Evolutionary conservation across 1,140 invertebrate genomes (phyloP).

Genomic region (Solen grandis): DNA sequence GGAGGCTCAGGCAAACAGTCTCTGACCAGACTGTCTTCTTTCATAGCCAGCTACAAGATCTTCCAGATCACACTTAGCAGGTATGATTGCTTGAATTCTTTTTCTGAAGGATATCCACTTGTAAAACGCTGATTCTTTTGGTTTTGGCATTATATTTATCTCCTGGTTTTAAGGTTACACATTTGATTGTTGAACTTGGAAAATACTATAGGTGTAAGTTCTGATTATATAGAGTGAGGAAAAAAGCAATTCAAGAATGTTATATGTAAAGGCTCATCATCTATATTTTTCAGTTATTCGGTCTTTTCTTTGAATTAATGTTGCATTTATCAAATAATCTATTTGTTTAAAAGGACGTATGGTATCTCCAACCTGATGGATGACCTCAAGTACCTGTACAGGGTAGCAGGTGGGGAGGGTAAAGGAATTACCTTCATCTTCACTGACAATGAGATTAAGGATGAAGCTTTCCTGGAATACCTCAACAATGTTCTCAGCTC

Average conservation of each 20-base stretch:
- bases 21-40: slow-evolving; percentile 77
- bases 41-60: slow-evolving; percentile 77
- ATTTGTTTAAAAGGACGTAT: slow-evolving; percentile 92
- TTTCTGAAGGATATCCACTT: no score
- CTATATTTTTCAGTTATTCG: no score
- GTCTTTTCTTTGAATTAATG: no score
- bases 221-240: no score
- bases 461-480: slow-evolving; percentile 98
- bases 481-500: slow-evolving; percentile 97
- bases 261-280: no score
- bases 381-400: slow-evolving; percentile 95
- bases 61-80: slow-evolving; percentile 91
- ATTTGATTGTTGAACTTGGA: no score
- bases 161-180: no score
- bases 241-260: no score
- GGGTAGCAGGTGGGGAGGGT: slow-evolving; percentile 93
- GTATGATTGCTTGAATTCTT: slow-evolving; percentile 78
- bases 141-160: no score
- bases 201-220: no score
- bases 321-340: no score
- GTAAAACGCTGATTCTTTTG: no score
- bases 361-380: slow-evolving; percentile 97
- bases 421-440: slow-evolving; percentile 99
- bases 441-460: slow-evolving; percentile 98
- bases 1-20: slow-evolving; percentile 81